Percentiles rank a stretch among this genome's conserved stretches.
phyloP scores from a whole-genome alignment of 2,888 invertebrate species.

The Biston betularia region DNA sequence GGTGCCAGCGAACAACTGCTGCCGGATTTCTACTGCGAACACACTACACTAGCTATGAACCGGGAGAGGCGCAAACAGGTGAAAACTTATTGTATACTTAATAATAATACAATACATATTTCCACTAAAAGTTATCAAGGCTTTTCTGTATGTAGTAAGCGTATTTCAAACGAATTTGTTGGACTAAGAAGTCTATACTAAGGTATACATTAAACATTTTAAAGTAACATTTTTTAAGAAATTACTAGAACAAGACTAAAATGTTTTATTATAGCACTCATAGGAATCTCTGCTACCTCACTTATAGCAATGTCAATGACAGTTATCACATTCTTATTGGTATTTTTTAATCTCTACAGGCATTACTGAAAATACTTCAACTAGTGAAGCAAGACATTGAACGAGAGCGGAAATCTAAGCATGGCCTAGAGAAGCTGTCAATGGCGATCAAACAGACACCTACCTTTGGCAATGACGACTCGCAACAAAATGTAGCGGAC shows the following conservation, averaged over 20 bases:
- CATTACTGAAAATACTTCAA: conserved; percentile 93
- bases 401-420: conserved; percentile 94
- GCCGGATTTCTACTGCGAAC: conserved; percentile 98
- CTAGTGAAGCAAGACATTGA: conserved; percentile 95
- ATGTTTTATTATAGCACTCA: neutral
- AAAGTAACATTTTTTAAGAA: too few species aligned
- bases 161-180: too few species aligned
- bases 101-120: too few species aligned
- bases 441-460: conserved; percentile 95
- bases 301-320: neutral
- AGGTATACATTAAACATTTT: too few species aligned
- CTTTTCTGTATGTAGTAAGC: too few species aligned
- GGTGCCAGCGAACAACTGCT: conserved; percentile 93
- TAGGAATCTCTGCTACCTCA: neutral
- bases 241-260: too few species aligned
- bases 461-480: conserved; percentile 94
- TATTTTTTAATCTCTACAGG: conserved; percentile 75
- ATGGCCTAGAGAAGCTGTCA: conserved; percentile 95
- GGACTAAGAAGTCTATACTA: too few species aligned
- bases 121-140: too few species aligned
- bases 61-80: conserved; percentile 94
- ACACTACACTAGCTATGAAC: conserved; percentile 97
- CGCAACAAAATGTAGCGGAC: conserved; percentile 96
- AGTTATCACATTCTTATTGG: neutral
- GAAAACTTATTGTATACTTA: neutral